phyloP scores from a whole-genome alignment of 2,797 vertebrate species.

The Sebastes hubbsi region DNA sequence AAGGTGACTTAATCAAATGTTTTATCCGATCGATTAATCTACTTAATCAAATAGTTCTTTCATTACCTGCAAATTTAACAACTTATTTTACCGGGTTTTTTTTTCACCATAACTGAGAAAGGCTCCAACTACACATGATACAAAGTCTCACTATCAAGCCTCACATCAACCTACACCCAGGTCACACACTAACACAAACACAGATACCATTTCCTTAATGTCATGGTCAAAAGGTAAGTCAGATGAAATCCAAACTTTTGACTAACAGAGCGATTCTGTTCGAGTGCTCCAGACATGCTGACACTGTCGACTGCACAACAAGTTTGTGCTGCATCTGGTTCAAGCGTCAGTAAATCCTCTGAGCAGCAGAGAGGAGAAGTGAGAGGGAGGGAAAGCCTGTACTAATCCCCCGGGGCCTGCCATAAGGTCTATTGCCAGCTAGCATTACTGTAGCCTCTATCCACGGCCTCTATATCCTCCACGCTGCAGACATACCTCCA shows the following conservation, averaged over 20 bases:
- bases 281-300: constrained; percentile 13
- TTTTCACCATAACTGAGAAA: neutral
- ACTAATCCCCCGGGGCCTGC: constrained; percentile 65
- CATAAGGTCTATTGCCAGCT: constrained; percentile 52
- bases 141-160: neutral
- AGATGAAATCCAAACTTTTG: constrained; percentile 20
- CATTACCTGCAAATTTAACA: neutral
- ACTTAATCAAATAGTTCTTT: neutral
- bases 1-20: neutral
- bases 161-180: neutral
- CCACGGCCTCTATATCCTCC: neutral
- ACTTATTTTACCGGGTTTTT: neutral
- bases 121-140: neutral
- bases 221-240: constrained; percentile 2
- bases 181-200: constrained; percentile 7
- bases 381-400: constrained; percentile 60
- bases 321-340: constrained; percentile 30
- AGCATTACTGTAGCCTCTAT: constrained; percentile 34
- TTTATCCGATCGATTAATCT: neutral
- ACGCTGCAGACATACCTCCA: neutral
- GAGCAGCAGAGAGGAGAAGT: constrained; percentile 51
- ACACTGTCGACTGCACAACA: neutral
- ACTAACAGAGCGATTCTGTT: constrained; percentile 3
- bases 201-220: constrained; percentile 13
- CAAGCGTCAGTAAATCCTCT: constrained; percentile 42